Evolutionary conservation across 2,113 vertebrate genomes (phyloP).

Genomic region (Halichoeres trimaculatus): DNA sequence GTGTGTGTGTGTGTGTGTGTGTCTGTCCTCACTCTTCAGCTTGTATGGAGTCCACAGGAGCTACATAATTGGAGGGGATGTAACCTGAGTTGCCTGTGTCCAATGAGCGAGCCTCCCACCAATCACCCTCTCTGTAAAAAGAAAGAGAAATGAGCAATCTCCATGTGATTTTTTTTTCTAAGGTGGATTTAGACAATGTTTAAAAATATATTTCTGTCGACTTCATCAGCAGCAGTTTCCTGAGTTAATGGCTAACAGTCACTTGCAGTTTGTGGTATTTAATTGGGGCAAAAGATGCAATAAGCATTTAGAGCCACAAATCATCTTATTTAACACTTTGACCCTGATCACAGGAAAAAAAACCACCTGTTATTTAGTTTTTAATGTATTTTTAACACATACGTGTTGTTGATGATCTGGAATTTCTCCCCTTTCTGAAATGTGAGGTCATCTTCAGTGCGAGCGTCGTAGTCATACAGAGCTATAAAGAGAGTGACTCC

Average conservation of each 20-base stretch:
- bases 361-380: not conserved
- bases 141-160: slow-evolving; percentile 6
- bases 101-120: slow-evolving; percentile 97
- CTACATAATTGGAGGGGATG: slow-evolving; percentile 97
- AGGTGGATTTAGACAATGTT: too few species aligned
- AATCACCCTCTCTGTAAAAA: slow-evolving; percentile 91
- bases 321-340: slow-evolving; percentile 33
- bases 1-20: slow-evolving; percentile 18
- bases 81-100: slow-evolving; percentile 90
- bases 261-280: slow-evolving; percentile 21
- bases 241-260: slow-evolving; percentile 28
- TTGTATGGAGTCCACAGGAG: slow-evolving; percentile 96
- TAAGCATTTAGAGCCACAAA: slow-evolving; percentile 16
- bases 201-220: too few species aligned
- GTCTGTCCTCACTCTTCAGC: slow-evolving; percentile 92
- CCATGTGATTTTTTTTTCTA: not conserved
- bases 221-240: slow-evolving; percentile 1
- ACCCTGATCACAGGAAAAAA: slow-evolving; percentile 7
- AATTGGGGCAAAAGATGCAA: slow-evolving; percentile 40
- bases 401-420: slow-evolving; percentile 97
- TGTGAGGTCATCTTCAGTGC: slow-evolving; percentile 92
- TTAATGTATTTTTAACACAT: slow-evolving; percentile 51
- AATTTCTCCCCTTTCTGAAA: slow-evolving; percentile 97
- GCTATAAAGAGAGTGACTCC: slow-evolving; percentile 93
- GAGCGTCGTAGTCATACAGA: slow-evolving; percentile 94